Evolutionary conservation across 2,888 invertebrate species (phyloP), one percentile per base, ranked within the genome.

Genomic region (Monochamus alternatus): DNA sequence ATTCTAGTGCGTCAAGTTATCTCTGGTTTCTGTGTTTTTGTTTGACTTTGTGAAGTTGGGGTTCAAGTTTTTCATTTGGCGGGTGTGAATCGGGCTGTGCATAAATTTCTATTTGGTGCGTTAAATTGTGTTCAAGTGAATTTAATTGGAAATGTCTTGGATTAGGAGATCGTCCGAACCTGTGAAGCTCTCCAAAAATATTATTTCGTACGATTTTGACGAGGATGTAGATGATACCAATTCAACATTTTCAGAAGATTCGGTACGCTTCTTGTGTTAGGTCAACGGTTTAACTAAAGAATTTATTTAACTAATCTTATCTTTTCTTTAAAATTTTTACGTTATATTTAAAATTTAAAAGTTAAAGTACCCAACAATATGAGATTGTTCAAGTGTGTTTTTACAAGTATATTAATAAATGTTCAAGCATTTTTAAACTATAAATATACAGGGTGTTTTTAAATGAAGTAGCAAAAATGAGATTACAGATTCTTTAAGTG

Each of bases 161-260:
- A 82, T 86, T 55, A 82, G 87, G 74, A 81, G 86, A 69, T 85
- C 85, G 10, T 86, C 85, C 2, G 86, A 86, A 60, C 84, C 86
- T 5, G 78, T 83, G 43, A 84, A 81, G 76, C 63, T 82, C 64
- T 65, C 78, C 12, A 82, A 82, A 72, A 83, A 81, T 52, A 51
- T 77, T 60, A 74, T 80, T 69, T 81, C 76, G 72, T 83, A 79
- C 66, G 82, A 83, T 51, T 78, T 79, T 72, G 78, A 80, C 65
- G 77, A 79, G 55, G 78, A 85, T 74, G 81, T 80, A 58, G 86
- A 85, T 62, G 86, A 87, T 77, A 81, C 75, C 66, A 78, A 82
- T 43, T 86, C 86, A 12, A 84, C 80, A 64, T 85, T 84, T 81
- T 87, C 87, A 3, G 86, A 87, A 78, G 87, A 87, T 84, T 86